These are phyloP conservation scores for Anguilla anguilla DNA, from an alignment of 2,797 vertebrate genomes.

Conservation along the genomic window DNA sequence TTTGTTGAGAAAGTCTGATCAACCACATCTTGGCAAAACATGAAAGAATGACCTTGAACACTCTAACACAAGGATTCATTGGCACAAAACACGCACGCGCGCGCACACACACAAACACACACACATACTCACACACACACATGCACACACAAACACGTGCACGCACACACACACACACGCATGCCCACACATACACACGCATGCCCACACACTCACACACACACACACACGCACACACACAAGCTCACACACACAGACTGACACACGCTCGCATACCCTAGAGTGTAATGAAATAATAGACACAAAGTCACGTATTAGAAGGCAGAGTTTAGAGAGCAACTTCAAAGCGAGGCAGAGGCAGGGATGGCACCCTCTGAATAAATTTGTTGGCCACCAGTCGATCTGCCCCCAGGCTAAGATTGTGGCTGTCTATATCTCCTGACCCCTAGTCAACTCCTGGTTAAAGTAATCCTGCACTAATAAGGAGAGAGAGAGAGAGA, in stretches of 20 bases:
- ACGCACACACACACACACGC: constrained; percentile 15
- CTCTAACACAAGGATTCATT: constrained; percentile 69
- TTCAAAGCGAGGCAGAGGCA: constrained; percentile 79
- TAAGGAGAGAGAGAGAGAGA: constrained; percentile 40
- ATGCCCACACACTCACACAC: constrained; percentile 36
- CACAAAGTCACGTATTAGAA: constrained; percentile 73
- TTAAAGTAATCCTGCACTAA: constrained; percentile 62
- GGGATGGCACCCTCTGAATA: constrained; percentile 76
- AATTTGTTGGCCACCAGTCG: constrained; percentile 77
- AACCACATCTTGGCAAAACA: constrained; percentile 75
- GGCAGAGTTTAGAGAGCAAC: constrained; percentile 72
- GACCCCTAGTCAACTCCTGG: constrained; percentile 69
- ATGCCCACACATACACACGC: constrained; percentile 38
- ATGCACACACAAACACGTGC: constrained; percentile 29
- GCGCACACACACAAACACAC: constrained; percentile 35
- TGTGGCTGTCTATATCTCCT: constrained; percentile 74
- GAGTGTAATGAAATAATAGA: constrained; percentile 50
- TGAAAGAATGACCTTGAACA: constrained; percentile 78
- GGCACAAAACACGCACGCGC: constrained; percentile 48
- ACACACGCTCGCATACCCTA: constrained; percentile 47
- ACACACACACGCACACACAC: constrained; percentile 27
- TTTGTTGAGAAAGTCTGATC: constrained; percentile 75
- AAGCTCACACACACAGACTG: constrained; percentile 43
- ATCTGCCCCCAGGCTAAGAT: constrained; percentile 77
- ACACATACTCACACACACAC: constrained; percentile 15